A percentile compares a stretch with the other conserved stretches of the same genome.
These are phyloP conservation scores for Cercopithecus hamlyni DNA, from an alignment of 2,797 vertebrate species.

Conservation along the genomic window DNA sequence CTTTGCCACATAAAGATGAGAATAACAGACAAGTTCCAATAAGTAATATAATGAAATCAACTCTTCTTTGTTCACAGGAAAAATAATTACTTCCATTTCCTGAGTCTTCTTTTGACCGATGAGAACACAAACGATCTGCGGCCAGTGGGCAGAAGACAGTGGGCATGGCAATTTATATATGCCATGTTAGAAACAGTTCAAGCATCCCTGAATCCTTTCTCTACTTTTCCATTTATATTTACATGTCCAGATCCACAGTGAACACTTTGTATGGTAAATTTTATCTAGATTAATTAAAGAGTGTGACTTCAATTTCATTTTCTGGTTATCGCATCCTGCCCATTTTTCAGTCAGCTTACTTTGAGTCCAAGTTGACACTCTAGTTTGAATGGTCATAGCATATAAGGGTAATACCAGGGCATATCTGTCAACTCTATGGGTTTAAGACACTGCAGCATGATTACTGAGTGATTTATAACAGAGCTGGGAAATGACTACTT, in stretches of 20 bases:
- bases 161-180: background rate
- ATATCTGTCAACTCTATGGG: background rate
- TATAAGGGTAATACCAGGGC: background rate
- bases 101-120: background rate
- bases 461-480: constrained; percentile 39
- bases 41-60: background rate
- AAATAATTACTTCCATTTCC: background rate
- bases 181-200: background rate
- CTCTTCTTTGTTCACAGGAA: background rate
- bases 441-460: background rate
- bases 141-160: background rate
- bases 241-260: background rate
- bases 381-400: background rate
- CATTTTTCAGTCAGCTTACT: constrained; percentile 55
- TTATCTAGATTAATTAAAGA: constrained; percentile 25
- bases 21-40: background rate
- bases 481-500: background rate
- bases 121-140: background rate
- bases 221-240: background rate
- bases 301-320: constrained; percentile 43
- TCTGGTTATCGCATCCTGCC: constrained; percentile 29
- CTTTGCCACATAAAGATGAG: background rate
- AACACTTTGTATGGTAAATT: constrained; percentile 18
- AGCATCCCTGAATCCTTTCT: background rate
- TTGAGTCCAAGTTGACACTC: constrained; percentile 11